These are phyloP conservation scores for Porites cylindrica DNA, from an alignment of 92 coral and sea anemone species.

Conservation along the genomic window DNA sequence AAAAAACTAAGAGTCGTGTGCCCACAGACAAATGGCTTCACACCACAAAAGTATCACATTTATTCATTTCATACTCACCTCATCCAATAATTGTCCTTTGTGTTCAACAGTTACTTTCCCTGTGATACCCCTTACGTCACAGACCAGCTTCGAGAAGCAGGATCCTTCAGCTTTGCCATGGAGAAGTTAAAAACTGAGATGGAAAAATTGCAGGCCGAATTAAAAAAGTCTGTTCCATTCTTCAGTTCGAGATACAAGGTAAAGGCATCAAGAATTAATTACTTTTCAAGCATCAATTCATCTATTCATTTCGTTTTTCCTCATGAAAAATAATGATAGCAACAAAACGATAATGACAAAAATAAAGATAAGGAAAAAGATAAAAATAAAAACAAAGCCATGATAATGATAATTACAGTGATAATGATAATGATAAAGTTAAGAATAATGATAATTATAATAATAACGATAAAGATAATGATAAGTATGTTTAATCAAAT, in stretches of 20 bases:
- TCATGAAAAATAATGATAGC: not conserved
- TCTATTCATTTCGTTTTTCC: too few relatives aligned
- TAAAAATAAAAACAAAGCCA: not conserved
- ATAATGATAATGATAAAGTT: not conserved
- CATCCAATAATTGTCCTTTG: not conserved
- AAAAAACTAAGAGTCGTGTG: too few relatives aligned
- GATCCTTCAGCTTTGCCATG: constrained; percentile 58
- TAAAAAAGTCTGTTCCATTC: constrained; percentile 70
- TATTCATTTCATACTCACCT: not conserved
- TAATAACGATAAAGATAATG: constrained; percentile 44
- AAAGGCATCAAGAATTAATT: not conserved
- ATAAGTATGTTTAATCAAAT: too few relatives aligned
- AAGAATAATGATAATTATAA: not conserved
- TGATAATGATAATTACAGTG: not conserved
- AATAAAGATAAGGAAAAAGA: not conserved
- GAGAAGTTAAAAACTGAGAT: constrained; percentile 54
- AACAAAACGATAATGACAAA: not conserved
- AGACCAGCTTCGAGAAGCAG: constrained; percentile 39
- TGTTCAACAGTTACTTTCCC: constrained; percentile 65
- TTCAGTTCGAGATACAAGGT: constrained; percentile 86
- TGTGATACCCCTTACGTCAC: constrained; percentile 79
- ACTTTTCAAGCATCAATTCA: too few relatives aligned
- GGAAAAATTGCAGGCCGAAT: constrained; percentile 62
- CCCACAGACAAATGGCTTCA: too few relatives aligned
- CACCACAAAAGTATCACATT: not conserved